Evolutionary conservation across 2,888 invertebrate species (phyloP).

Genomic region (Villa cingulata): DNA sequence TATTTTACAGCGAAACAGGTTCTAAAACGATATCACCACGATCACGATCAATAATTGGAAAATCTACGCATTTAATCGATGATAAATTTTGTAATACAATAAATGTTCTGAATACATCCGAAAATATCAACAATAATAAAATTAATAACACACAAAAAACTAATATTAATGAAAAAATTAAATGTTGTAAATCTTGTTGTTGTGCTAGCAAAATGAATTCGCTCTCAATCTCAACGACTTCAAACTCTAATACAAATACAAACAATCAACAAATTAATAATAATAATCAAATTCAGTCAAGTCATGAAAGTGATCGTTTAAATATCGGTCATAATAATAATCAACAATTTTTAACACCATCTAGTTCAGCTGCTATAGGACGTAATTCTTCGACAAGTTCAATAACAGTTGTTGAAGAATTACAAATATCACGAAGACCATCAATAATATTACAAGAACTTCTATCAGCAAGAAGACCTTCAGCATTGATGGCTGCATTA

Average conservation of each 20-base stretch:
- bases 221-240: not conserved
- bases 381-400: not conserved
- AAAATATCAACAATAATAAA: no score
- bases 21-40: not conserved
- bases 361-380: not conserved
- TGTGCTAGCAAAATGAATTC: not conserved
- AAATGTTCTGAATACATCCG: no score
- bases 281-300: not conserved
- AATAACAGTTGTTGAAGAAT: constrained; percentile 17
- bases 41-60: constrained; percentile 7
- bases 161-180: no score
- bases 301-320: not conserved
- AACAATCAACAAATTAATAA: no score
- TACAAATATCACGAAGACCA: constrained; percentile 32
- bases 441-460: constrained; percentile 34
- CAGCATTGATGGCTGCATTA: constrained; percentile 46
- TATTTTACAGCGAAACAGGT: not conserved
- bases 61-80: not conserved
- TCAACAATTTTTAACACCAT: not conserved
- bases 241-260: not conserved
- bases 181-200: not conserved
- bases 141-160: no score
- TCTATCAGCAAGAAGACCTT: constrained; percentile 40
- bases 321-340: not conserved
- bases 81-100: no score